phyloP scores from a whole-genome alignment of 2,797 vertebrate species.

The Hyperoplus immaculatus region DNA sequence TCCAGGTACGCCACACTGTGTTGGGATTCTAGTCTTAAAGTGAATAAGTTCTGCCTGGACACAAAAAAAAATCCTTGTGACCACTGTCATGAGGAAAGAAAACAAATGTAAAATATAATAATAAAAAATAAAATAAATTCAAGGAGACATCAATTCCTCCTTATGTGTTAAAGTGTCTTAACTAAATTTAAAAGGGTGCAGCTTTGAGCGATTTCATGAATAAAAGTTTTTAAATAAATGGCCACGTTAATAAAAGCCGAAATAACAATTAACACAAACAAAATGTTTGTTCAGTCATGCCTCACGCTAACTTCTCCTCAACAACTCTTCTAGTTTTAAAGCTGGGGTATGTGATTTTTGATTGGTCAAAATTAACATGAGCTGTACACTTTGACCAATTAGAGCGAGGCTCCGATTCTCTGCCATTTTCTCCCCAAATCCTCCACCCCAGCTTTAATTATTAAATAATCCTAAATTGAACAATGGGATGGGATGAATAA shows the following conservation, averaged over 20 bases:
- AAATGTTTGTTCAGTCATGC: slow-evolving; percentile 30
- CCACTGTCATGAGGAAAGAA: background rate
- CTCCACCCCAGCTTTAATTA: background rate
- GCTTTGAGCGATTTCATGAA: slow-evolving; percentile 22
- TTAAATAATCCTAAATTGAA: slow-evolving; percentile 28
- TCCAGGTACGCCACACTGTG: background rate
- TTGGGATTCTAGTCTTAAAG: background rate
- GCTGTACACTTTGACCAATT: no score
- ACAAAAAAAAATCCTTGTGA: background rate
- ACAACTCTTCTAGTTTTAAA: slow-evolving; percentile 34
- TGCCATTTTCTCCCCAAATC: no score
- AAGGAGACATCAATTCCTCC: background rate
- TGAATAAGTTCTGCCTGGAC: background rate
- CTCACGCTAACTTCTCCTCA: slow-evolving; percentile 20
- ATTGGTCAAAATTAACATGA: no score
- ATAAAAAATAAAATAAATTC: background rate
- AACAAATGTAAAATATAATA: background rate
- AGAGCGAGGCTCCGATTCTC: no score
- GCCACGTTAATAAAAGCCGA: slow-evolving; percentile 43
- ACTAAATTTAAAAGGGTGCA: background rate
- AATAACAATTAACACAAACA: slow-evolving; percentile 45
- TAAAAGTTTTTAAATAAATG: slow-evolving; percentile 44
- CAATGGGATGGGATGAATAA: slow-evolving; percentile 21
- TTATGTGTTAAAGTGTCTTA: background rate
- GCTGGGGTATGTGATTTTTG: no score